Evolutionary conservation across 1,140 invertebrate species (phyloP).

Genomic region (Ooceraea biroi): DNA sequence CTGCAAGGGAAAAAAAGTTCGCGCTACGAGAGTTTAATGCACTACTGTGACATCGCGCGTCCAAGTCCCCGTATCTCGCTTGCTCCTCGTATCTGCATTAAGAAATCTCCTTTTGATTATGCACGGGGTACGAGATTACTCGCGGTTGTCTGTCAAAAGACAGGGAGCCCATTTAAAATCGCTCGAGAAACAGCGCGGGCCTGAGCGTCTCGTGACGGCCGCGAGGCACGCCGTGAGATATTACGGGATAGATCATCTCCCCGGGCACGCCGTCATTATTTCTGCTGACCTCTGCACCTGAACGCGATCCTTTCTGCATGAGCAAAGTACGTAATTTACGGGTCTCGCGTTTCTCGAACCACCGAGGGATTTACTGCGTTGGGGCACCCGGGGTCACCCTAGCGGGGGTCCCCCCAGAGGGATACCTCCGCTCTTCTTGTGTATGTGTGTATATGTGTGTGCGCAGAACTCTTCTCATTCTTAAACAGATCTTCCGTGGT

Average conservation of each 20-base stretch:
- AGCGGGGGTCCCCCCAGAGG: slow-evolving; percentile 75
- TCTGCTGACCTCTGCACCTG: slow-evolving; percentile 76
- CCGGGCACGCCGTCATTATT: slow-evolving; percentile 78
- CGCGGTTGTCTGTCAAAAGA: slow-evolving; percentile 65
- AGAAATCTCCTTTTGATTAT: slow-evolving; percentile 63
- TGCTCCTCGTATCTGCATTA: slow-evolving; percentile 51
- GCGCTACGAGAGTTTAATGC: slow-evolving; percentile 34
- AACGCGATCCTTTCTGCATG: slow-evolving; percentile 81
- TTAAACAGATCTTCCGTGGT: slow-evolving; percentile 9
- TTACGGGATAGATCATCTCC: slow-evolving; percentile 79
- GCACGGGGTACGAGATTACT: slow-evolving; percentile 57
- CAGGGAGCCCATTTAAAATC: slow-evolving; percentile 68
- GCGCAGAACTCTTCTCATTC: background rate
- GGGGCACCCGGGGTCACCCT: slow-evolving; percentile 80
- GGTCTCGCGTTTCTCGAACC: slow-evolving; percentile 81
- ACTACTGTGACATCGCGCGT: slow-evolving; percentile 29
- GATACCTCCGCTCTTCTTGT: slow-evolving; percentile 23
- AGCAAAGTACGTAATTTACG: slow-evolving; percentile 84
- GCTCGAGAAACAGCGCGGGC: slow-evolving; percentile 42
- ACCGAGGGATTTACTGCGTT: slow-evolving; percentile 82
- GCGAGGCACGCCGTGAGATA: slow-evolving; percentile 73
- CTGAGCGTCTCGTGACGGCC: slow-evolving; percentile 65
- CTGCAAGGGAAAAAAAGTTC: background rate
- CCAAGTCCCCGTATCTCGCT: slow-evolving; percentile 27
- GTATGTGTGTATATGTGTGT: background rate